Conservation (phyloP, 2,113 vertebrate species). For the Mesoclemmys tuberculata region DNA sequence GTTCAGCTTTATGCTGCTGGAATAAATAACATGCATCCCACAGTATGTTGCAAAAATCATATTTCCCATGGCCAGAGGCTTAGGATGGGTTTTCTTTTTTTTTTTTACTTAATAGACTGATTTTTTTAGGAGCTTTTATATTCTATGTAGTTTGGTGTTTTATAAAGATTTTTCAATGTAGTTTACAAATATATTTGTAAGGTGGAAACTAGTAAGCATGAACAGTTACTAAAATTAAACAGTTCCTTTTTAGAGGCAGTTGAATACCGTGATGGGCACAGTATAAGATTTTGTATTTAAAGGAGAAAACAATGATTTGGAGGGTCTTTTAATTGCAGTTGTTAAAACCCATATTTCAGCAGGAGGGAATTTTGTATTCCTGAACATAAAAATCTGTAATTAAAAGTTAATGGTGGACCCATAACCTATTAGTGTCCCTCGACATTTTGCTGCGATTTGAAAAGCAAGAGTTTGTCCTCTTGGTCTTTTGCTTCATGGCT, state of each 20-base stretch:
- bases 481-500: background rate
- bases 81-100: background rate
- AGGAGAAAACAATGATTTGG: no score
- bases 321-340: no score
- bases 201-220: background rate
- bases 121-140: background rate
- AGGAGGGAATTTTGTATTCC: background rate
- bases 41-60: background rate
- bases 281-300: background rate
- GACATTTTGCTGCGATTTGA: background rate
- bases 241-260: background rate
- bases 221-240: background rate
- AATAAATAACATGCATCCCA: background rate
- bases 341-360: no score
- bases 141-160: background rate
- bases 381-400: background rate
- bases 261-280: background rate
- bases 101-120: background rate
- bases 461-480: background rate
- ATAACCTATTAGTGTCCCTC: background rate
- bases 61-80: background rate
- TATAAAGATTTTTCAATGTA: no score
- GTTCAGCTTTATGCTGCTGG: background rate
- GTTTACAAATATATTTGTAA: background rate
- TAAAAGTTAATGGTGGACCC: background rate